These are phyloP conservation scores for Incurvaria masculella DNA, from an alignment of 2,888 invertebrate genomes.

Conservation along the genomic window DNA sequence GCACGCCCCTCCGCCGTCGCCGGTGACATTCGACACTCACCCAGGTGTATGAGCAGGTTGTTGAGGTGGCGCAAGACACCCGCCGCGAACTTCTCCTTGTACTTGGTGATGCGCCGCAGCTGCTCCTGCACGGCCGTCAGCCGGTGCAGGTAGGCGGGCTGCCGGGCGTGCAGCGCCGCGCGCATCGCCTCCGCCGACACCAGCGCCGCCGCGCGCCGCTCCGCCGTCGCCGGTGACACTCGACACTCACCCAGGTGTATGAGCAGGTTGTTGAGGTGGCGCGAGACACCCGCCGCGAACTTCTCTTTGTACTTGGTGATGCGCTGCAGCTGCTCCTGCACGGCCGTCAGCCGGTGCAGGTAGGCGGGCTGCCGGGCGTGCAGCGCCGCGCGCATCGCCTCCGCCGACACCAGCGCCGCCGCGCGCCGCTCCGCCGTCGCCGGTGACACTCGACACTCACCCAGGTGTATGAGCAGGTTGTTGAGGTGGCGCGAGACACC, in stretches of 20 bases:
- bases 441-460: constrained; percentile 41
- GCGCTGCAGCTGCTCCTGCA: constrained; percentile 75
- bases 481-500: constrained; percentile 87
- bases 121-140: constrained; percentile 80
- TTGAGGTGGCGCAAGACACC: constrained; percentile 87
- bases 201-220: constrained; percentile 61
- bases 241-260: constrained; percentile 76
- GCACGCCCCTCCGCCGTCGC: constrained; percentile 29
- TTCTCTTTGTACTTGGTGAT: constrained; percentile 74
- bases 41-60: constrained; percentile 93
- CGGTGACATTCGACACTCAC: constrained; percentile 36
- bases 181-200: constrained; percentile 71
- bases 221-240: constrained; percentile 52
- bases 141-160: constrained; percentile 57
- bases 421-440: constrained; percentile 59
- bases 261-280: constrained; percentile 92
- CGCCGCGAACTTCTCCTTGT: constrained; percentile 75
- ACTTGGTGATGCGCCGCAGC: constrained; percentile 70
- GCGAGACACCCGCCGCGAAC: constrained; percentile 79
- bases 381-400: constrained; percentile 71
- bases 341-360: constrained; percentile 63
- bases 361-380: constrained; percentile 61
- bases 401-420: constrained; percentile 67
- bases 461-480: constrained; percentile 93
- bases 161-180: constrained; percentile 67